phyloP scores from a whole-genome alignment of 2,888 invertebrate genomes.

The Timema podura region DNA sequence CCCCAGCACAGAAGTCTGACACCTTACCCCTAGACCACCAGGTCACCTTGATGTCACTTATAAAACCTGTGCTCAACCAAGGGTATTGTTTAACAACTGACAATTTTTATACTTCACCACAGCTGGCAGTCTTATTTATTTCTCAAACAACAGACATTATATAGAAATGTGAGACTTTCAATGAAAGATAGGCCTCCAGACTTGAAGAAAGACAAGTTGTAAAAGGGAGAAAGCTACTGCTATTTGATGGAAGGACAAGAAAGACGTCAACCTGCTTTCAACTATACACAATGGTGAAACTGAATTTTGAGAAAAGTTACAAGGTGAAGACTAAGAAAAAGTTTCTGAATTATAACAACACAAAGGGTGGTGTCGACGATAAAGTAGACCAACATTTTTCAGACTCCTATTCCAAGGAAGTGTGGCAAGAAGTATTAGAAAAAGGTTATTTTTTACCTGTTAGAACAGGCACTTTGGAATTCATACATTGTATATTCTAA shows the following conservation, averaged over 20 bases:
- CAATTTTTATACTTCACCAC: slow-evolving; percentile 10
- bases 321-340: too few species aligned
- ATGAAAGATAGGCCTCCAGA: not conserved
- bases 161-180: not conserved
- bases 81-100: not conserved
- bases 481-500: not conserved
- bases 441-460: not conserved
- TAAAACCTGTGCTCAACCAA: too few species aligned
- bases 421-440: not conserved
- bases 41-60: too few species aligned
- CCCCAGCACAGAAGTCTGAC: too few species aligned
- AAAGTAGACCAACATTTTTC: not conserved
- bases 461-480: not conserved
- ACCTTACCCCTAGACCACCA: too few species aligned
- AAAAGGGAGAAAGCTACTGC: slow-evolving; percentile 1
- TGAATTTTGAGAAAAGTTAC: not conserved
- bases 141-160: not conserved
- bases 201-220: not conserved
- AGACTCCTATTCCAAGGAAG: not conserved
- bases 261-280: not conserved
- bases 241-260: not conserved
- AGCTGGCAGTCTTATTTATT: not conserved
- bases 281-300: slow-evolving; percentile 9
- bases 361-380: not conserved
- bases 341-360: not conserved